A percentile compares a stretch with the other conserved stretches of the same genome.
Conservation (phyloP, 2,797 vertebrate species). For the Acropternis orthonyx region DNA sequence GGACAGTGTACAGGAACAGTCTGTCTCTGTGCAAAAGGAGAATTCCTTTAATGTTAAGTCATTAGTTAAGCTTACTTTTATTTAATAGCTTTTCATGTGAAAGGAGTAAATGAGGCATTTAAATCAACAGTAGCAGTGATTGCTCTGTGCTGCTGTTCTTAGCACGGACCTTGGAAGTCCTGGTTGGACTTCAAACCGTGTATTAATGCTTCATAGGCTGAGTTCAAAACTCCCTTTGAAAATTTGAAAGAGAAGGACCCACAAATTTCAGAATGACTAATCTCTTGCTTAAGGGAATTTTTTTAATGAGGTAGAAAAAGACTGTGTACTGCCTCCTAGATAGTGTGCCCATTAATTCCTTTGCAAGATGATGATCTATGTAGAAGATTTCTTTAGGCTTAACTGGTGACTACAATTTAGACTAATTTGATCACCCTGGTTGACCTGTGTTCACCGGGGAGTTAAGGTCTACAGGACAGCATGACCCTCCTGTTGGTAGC, state of each 20-base stretch:
- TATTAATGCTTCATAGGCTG: not conserved
- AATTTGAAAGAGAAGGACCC: not conserved
- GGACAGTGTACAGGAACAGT: not conserved
- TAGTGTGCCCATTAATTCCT: not conserved
- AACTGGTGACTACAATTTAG: not conserved
- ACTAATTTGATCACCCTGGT: not conserved
- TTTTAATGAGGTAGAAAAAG: not conserved
- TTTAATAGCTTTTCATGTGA: not conserved
- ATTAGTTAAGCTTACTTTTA: not conserved
- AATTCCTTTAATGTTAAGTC: not conserved
- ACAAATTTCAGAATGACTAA: not conserved
- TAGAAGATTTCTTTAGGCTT: not conserved
- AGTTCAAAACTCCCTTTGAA: constrained; percentile 1
- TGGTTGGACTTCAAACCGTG: not conserved
- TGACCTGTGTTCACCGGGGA: not conserved
- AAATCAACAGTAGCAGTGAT: not conserved
- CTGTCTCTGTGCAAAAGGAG: not conserved
- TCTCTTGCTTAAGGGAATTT: not conserved
- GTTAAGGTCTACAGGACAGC: not conserved
- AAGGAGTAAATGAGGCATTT: constrained; percentile 29
- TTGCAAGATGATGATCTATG: not conserved
- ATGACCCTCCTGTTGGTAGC: not conserved
- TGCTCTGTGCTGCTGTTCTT: not conserved
- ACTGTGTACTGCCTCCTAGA: not conserved
- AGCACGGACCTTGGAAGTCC: not conserved